Conservation (phyloP, 1,140 invertebrate species). For the Aporrectodea caliginosa region DNA sequence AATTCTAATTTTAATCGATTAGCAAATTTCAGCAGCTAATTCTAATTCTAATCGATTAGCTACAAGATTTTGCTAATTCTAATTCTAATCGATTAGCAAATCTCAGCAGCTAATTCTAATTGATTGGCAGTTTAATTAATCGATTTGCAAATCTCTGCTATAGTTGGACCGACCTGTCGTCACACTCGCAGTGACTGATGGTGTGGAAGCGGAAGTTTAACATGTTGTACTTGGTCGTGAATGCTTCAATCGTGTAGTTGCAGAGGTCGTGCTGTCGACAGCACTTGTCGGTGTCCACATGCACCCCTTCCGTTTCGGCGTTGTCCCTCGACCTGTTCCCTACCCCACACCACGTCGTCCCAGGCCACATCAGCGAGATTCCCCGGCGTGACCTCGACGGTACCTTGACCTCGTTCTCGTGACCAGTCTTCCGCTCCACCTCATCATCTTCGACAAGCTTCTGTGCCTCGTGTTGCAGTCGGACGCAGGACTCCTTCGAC, state of each 20-base stretch:
- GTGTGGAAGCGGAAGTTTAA: conserved; percentile 81
- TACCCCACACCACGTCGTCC: conserved; percentile 82
- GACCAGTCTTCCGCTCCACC: neutral
- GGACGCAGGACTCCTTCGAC: neutral
- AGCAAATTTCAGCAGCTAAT: no score
- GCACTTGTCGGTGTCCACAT: conserved; percentile 72
- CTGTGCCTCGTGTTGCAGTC: neutral
- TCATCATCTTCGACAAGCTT: neutral
- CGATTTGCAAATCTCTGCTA: neutral
- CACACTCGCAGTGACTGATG: conserved; percentile 80
- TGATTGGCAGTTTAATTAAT: neutral
- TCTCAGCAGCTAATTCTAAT: no score
- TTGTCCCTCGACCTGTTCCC: conserved; percentile 71
- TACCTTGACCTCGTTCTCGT: neutral
- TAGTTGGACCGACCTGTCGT: conserved; percentile 70
- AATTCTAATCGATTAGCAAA: no score
- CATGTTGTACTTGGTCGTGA: conserved; percentile 71
- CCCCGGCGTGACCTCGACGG: neutral
- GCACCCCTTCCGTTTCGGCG: conserved; percentile 68
- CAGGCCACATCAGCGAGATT: conserved; percentile 66
- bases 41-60: no score
- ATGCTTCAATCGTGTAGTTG: conserved; percentile 72
- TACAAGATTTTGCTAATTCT: no score
- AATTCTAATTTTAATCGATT: no score
- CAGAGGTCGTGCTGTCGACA: conserved; percentile 80